Evolutionary conservation across 2,888 invertebrate genomes (phyloP).

Genomic region (Megaustenia siamemsis): DNA sequence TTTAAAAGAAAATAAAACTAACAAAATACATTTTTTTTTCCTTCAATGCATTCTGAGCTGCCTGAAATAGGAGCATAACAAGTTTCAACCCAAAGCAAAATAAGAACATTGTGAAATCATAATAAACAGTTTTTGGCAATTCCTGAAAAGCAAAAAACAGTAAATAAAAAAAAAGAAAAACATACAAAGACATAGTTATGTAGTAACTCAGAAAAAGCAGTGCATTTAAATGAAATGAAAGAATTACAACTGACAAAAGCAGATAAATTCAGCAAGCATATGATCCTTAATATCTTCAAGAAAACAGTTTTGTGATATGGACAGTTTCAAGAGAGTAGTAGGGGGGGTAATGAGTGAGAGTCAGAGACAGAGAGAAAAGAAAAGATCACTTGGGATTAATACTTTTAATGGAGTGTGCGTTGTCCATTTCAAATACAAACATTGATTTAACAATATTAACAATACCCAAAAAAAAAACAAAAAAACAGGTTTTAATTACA

Average conservation of each 20-base stretch:
- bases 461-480: neutral
- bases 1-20: neutral
- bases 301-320: neutral
- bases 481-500: neutral
- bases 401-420: constrained; percentile 49
- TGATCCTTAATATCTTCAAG: neutral
- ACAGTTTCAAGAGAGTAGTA: neutral
- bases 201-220: neutral
- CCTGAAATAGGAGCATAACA: constrained; percentile 21
- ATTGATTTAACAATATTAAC: neutral
- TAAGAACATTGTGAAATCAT: neutral
- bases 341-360: constrained; percentile 16
- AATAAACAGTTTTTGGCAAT: constrained; percentile 16
- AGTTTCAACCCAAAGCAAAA: neutral
- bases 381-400: constrained; percentile 49
- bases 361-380: neutral
- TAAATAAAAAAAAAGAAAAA: neutral
- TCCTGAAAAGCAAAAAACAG: neutral
- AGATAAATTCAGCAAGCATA: neutral
- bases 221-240: neutral
- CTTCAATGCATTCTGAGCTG: constrained; percentile 31
- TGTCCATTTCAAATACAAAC: constrained; percentile 24
- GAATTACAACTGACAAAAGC: neutral
- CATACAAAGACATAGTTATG: neutral
- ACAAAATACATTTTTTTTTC: constrained; percentile 13